Conservation (phyloP, 1,140 invertebrate species). For the Rhagoletis pomonella region DNA sequence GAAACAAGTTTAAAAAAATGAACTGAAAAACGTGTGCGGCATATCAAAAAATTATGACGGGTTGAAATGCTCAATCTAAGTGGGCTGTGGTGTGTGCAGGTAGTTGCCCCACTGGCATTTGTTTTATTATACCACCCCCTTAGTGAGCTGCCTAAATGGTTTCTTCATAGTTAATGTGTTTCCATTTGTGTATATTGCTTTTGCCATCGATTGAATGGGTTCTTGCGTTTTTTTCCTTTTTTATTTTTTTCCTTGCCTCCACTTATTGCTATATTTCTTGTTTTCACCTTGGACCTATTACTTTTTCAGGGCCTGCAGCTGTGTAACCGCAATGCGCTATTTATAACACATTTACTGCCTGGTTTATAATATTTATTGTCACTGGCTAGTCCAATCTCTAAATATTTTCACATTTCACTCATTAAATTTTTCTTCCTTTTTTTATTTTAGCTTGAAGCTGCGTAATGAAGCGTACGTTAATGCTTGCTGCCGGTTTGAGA, state of each 20-base stretch:
- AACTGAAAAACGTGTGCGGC: not conserved
- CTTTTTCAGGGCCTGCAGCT: not conserved
- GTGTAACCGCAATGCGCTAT: not conserved
- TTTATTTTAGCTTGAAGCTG: not conserved
- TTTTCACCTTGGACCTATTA: not conserved
- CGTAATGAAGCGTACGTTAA: not conserved
- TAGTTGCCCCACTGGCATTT: not conserved
- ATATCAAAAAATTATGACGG: not conserved
- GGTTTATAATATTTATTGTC: not conserved
- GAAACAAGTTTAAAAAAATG: too few relatives aligned
- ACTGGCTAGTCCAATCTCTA: not conserved
- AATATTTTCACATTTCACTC: not conserved
- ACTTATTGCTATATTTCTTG: not conserved
- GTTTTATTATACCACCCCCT: not conserved
- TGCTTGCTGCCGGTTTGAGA: not conserved
- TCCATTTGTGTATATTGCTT: conserved; percentile 25
- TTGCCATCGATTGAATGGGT: not conserved
- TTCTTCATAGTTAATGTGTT: conserved; percentile 1
- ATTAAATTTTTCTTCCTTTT: not conserved
- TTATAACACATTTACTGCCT: conserved; percentile 18
- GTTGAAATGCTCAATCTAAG: not conserved
- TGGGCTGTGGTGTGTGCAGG: not conserved
- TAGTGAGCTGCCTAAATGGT: not conserved
- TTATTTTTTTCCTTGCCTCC: too few relatives aligned
- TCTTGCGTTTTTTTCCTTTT: not conserved